Conservation (phyloP, 1,140 invertebrate genomes). For the Drosophila watanabei region DNA sequence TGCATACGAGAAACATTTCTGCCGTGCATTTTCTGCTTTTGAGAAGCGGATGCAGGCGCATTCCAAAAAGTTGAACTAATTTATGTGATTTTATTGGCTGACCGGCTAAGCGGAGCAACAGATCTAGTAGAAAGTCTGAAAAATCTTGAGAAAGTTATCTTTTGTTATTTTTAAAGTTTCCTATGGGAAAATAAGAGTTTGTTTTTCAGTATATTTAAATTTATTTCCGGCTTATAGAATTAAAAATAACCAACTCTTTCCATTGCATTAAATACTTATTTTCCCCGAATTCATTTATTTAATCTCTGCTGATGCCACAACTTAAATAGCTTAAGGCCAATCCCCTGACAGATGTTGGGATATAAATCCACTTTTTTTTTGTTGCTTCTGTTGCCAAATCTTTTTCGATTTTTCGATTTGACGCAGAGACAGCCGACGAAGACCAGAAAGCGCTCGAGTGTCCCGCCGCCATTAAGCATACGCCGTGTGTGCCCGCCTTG, state of each 20-base stretch:
- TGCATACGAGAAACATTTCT: slow-evolving; percentile 28
- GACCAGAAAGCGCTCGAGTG: slow-evolving; percentile 41
- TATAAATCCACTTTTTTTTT: slow-evolving; percentile 15
- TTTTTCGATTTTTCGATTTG: slow-evolving; percentile 34
- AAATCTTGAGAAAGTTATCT: slow-evolving; percentile 24
- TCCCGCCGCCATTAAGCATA: slow-evolving; percentile 41
- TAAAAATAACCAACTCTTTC: not conserved
- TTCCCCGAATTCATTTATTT: not conserved
- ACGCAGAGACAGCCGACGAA: slow-evolving; percentile 33
- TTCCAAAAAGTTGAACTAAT: slow-evolving; percentile 61
- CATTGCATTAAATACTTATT: not conserved
- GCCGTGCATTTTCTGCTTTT: slow-evolving; percentile 32
- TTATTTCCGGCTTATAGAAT: too few species aligned
- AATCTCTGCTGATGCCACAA: slow-evolving; percentile 24
- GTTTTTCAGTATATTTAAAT: not conserved
- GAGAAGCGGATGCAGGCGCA: slow-evolving; percentile 56
- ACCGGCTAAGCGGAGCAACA: slow-evolving; percentile 17
- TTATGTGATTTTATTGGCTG: slow-evolving; percentile 58
- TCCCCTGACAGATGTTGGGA: slow-evolving; percentile 29
- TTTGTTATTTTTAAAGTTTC: slow-evolving; percentile 18
- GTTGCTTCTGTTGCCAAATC: slow-evolving; percentile 13
- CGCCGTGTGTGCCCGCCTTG: slow-evolving; percentile 44
- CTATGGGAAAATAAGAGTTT: slow-evolving; percentile 4
- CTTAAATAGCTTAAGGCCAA: slow-evolving; percentile 19
- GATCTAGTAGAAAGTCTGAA: slow-evolving; percentile 50